A percentile compares a stretch with the other conserved stretches of the same genome.
Evolutionary conservation across 2,797 vertebrate genomes (phyloP).

Genomic region (Cynopterus sphinx): DNA sequence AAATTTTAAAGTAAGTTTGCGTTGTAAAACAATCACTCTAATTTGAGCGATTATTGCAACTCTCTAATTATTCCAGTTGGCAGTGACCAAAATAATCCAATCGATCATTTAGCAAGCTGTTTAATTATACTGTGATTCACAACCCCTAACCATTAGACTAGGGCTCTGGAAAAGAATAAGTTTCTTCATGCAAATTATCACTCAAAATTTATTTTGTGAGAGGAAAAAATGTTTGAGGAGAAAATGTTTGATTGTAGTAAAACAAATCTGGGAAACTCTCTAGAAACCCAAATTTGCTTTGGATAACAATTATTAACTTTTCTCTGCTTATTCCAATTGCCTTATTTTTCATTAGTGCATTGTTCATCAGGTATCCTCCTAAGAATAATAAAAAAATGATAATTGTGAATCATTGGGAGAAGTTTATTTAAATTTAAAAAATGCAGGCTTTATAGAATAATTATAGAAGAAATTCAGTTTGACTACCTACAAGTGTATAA

Average conservation of each 20-base stretch:
- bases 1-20: background rate
- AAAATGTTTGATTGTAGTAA: background rate
- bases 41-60: slow-evolving; percentile 56
- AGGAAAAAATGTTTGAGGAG: background rate
- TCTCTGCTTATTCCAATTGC: background rate
- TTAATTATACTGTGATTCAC: slow-evolving; percentile 71
- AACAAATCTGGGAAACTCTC: background rate
- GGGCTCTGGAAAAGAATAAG: background rate
- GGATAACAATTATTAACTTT: background rate
- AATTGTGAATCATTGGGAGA: background rate
- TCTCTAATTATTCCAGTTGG: slow-evolving; percentile 74
- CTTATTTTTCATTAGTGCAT: background rate
- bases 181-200: background rate
- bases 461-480: background rate
- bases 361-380: background rate
- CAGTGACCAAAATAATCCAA: slow-evolving; percentile 64
- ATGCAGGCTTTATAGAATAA: background rate
- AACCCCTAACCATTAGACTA: background rate
- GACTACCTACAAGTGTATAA: background rate
- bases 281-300: background rate
- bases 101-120: slow-evolving; percentile 63
- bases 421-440: background rate
- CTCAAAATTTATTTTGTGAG: background rate
- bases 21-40: slow-evolving; percentile 49
- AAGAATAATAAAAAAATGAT: background rate